phyloP scores from a whole-genome alignment of 2,797 vertebrate genomes.

The Morelia viridis region DNA sequence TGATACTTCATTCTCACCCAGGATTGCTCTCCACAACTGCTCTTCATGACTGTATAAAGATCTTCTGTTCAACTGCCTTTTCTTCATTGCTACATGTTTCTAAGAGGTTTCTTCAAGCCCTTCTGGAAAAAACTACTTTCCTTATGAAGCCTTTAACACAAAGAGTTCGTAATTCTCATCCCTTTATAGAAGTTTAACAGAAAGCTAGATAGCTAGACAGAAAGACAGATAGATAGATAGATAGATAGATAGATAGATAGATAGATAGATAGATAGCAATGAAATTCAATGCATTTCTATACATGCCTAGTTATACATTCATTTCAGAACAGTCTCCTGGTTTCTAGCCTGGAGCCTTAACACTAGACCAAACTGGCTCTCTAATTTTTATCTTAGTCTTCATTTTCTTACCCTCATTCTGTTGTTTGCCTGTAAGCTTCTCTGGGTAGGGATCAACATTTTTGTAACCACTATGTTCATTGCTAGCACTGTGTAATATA shows the following conservation, averaged over 20 bases:
- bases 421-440: not conserved
- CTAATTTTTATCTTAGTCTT: not conserved
- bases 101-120: not conserved
- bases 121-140: not conserved
- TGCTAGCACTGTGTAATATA: not conserved
- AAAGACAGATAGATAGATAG: not conserved
- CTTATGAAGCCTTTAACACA: not conserved
- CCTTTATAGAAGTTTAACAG: not conserved
- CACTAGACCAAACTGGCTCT: too few relatives aligned
- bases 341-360: too few relatives aligned
- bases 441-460: not conserved
- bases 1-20: not conserved
- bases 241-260: not conserved
- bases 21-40: not conserved
- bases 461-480: not conserved
- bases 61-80: not conserved
- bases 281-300: not conserved
- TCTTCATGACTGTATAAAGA: not conserved
- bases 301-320: not conserved
- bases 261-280: not conserved
- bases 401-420: not conserved
- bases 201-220: not conserved
- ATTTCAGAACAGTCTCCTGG: not conserved
- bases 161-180: not conserved
- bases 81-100: not conserved